Evolutionary conservation across 2,888 invertebrate genomes (phyloP).

Genomic region (Andrena chrysosceles): DNA sequence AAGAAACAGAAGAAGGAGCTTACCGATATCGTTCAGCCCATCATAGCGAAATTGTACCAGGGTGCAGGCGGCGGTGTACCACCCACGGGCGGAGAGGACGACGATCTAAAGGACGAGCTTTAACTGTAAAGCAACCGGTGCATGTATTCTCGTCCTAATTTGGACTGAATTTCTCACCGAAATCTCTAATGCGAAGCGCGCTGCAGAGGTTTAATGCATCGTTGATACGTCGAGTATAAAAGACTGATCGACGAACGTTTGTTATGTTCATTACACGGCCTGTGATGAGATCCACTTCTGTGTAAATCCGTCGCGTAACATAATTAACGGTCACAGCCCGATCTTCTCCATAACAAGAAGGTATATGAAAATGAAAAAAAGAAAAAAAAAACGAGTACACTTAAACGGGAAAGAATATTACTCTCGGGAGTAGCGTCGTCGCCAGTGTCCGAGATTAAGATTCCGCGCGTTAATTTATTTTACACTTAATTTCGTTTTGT

Average conservation of each 20-base stretch:
- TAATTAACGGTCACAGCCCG: constrained; percentile 31
- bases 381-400: not conserved
- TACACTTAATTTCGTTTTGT: constrained; percentile 78
- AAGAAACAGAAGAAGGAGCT: constrained; percentile 98
- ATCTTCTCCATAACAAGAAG: constrained; percentile 30
- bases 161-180: constrained; percentile 78
- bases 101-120: constrained; percentile 90
- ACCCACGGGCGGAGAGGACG: constrained; percentile 88
- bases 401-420: constrained; percentile 50
- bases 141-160: constrained; percentile 64
- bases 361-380: too few relatives aligned
- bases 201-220: constrained; percentile 71
- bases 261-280: constrained; percentile 62
- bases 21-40: constrained; percentile 98
- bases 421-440: constrained; percentile 61
- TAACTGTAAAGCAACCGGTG: constrained; percentile 82
- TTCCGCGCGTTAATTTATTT: constrained; percentile 81
- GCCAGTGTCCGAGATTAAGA: constrained; percentile 63
- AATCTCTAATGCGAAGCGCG: constrained; percentile 75
- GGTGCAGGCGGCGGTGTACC: constrained; percentile 93
- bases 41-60: constrained; percentile 98
- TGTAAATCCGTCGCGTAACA: constrained; percentile 68
- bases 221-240: constrained; percentile 56
- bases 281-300: constrained; percentile 53
- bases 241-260: constrained; percentile 59